Conservation (phyloP, 2,888 invertebrate species). For the Julus scandinavius region DNA sequence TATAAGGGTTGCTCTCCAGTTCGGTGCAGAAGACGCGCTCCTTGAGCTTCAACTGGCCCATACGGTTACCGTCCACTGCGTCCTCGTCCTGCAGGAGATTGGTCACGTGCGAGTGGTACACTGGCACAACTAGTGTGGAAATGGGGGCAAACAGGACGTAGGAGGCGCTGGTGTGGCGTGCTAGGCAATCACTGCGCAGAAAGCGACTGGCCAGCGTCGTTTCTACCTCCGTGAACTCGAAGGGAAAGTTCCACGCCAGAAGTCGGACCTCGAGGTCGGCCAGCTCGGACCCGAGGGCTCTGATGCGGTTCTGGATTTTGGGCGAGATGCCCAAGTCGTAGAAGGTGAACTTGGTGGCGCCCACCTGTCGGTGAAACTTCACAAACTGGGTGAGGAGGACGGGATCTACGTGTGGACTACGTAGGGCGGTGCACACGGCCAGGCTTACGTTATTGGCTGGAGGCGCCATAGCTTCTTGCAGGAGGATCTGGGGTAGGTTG, state of each 20-base stretch:
- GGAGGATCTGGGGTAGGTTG: neutral
- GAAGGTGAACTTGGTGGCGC: conserved; percentile 48
- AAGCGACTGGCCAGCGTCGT: neutral
- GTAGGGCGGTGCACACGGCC: conserved; percentile 8
- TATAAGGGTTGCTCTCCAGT: conserved; percentile 46
- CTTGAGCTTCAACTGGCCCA: conserved; percentile 45
- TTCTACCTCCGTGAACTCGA: neutral
- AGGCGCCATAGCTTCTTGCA: neutral
- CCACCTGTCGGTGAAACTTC: conserved; percentile 49
- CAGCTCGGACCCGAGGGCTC: neutral
- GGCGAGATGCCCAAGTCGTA: conserved; percentile 50
- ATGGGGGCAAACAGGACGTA: conserved; percentile 50
- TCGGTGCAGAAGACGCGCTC: conserved; percentile 53
- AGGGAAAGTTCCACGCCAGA: conserved; percentile 55
- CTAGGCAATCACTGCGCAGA: conserved; percentile 53
- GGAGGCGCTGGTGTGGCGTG: neutral
- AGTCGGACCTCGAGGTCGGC: neutral
- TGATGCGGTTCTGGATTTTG: neutral
- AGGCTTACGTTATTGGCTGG: neutral
- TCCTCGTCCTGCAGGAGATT: conserved; percentile 54
- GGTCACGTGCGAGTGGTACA: conserved; percentile 49
- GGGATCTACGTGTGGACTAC: neutral
- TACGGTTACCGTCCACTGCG: neutral
- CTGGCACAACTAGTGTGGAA: conserved; percentile 52
- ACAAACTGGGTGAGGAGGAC: conserved; percentile 50